A percentile compares a stretch with the other conserved stretches of the same genome.
phyloP scores from a whole-genome alignment of 2,113 vertebrate genomes.

The Romanogobio albipinnatus region DNA sequence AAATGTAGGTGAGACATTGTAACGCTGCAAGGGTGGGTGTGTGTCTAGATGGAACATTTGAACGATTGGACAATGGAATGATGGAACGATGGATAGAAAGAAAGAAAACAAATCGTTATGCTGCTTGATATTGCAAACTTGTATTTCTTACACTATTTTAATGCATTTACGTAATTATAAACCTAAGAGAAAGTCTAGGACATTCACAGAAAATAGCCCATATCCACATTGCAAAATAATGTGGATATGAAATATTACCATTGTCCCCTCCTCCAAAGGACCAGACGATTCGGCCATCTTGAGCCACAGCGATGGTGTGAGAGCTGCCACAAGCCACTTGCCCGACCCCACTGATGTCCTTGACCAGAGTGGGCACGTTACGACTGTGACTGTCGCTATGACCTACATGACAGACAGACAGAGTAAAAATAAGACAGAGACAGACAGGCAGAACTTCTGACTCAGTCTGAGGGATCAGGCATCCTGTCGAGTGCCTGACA shows the following conservation, averaged over 20 bases:
- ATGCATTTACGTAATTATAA: too few species aligned
- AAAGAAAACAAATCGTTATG: too few species aligned
- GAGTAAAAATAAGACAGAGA: background rate
- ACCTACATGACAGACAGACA: constrained; percentile 62
- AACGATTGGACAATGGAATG: too few species aligned
- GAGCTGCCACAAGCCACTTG: constrained; percentile 83
- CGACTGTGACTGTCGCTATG: constrained; percentile 85
- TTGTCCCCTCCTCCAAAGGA: constrained; percentile 84
- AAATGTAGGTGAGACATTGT: too few species aligned
- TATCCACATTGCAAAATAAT: too few species aligned
- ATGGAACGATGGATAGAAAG: too few species aligned
- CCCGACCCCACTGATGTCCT: constrained; percentile 82
- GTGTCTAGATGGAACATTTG: too few species aligned
- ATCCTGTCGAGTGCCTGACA: background rate
- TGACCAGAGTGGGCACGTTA: constrained; percentile 81
- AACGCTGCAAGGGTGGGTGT: too few species aligned
- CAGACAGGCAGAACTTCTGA: background rate
- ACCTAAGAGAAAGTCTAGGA: too few species aligned
- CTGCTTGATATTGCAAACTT: too few species aligned
- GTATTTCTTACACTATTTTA: too few species aligned
- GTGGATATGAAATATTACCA: constrained; percentile 58
- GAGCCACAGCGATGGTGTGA: constrained; percentile 80
- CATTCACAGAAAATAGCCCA: too few species aligned
- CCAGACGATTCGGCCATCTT: constrained; percentile 82
- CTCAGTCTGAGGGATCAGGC: constrained; percentile 8